Percentiles rank a stretch among this genome's conserved stretches.
Conservation (phyloP, 2,888 invertebrate genomes). For the Pseudococcus longispinus region DNA sequence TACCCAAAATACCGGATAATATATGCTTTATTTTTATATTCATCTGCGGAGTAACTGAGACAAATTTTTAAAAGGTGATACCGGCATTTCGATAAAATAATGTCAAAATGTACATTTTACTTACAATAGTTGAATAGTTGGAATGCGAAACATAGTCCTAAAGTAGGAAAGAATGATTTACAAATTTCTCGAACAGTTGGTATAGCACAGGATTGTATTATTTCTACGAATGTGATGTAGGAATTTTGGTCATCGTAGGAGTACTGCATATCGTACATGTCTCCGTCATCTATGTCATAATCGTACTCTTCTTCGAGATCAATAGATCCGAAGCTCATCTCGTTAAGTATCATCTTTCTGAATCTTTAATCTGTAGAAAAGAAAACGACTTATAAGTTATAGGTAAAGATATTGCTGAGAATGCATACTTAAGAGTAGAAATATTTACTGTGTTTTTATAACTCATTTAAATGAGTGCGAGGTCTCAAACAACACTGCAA, state of each 20-base stretch:
- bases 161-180: background rate
- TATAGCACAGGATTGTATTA: background rate
- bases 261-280: background rate
- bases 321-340: background rate
- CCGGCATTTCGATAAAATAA: background rate
- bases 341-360: background rate
- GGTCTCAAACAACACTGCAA: background rate
- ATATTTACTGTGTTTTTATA: background rate
- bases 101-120: background rate
- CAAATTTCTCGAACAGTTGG: background rate
- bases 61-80: background rate
- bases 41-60: background rate
- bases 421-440: background rate
- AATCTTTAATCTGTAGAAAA: background rate
- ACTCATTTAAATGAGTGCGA: background rate
- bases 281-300: background rate
- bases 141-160: background rate
- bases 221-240: background rate
- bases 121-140: slow-evolving; percentile 1
- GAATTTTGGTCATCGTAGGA: slow-evolving; percentile 14
- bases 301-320: background rate
- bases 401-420: background rate
- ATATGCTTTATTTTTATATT: background rate
- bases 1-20: background rate
- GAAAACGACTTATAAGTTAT: background rate